Conservation (phyloP, 2,797 vertebrate species). For the Pangasius larnaudii region DNA sequence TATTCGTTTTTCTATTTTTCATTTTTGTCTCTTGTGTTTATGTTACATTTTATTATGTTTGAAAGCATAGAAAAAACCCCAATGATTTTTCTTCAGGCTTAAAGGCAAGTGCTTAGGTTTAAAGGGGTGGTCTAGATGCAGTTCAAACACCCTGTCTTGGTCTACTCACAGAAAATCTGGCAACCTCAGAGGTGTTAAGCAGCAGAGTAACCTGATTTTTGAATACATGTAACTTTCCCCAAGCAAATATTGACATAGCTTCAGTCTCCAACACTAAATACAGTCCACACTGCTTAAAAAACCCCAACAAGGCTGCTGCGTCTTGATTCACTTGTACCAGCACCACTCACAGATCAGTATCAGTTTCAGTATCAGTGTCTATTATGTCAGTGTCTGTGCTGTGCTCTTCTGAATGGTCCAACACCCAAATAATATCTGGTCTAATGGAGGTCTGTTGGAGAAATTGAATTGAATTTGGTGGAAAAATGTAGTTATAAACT, state of each 20-base stretch:
- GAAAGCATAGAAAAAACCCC: not conserved
- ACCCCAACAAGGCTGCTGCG: not conserved
- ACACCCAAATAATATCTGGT: not conserved
- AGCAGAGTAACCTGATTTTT: not conserved
- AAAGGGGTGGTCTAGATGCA: not conserved
- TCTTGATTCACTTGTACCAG: not conserved
- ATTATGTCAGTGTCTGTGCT: not conserved
- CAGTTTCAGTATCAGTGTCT: too few species aligned
- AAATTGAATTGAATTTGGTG: not conserved
- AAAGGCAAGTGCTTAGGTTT: not conserved
- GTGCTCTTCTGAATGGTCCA: not conserved
- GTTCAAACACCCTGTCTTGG: not conserved
- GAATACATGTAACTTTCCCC: not conserved
- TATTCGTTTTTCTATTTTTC: not conserved
- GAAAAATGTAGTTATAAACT: not conserved
- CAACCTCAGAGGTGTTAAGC: not conserved
- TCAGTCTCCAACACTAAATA: not conserved
- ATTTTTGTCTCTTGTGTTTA: not conserved
- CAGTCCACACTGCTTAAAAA: not conserved
- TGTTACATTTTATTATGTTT: not conserved
- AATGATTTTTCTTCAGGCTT: not conserved
- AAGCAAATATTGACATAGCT: constrained; percentile 8
- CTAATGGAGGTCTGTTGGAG: not conserved
- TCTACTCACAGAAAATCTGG: not conserved
- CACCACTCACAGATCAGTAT: not conserved